phyloP scores from a whole-genome alignment of 2,888 invertebrate genomes.

The Andrena flavipes region DNA sequence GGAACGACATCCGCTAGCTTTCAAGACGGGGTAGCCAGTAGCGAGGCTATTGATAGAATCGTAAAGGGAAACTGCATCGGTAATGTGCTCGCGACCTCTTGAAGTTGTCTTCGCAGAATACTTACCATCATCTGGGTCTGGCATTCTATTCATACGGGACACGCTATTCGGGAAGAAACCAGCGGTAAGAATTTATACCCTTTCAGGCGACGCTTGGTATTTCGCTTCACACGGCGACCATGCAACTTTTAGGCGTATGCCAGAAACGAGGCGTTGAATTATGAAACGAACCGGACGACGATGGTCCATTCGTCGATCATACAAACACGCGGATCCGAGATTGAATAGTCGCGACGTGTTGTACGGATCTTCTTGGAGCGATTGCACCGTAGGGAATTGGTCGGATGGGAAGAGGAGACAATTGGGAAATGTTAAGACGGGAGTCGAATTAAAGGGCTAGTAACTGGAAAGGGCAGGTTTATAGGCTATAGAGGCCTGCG shows the following conservation, averaged over 20 bases:
- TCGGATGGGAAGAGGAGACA: too few species aligned
- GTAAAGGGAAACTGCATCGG: not conserved
- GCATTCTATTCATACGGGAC: not conserved
- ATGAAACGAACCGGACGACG: too few species aligned
- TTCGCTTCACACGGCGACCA: not conserved
- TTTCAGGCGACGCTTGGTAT: conserved; percentile 11
- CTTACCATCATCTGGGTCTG: too few species aligned
- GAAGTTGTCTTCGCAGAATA: not conserved
- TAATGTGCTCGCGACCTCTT: not conserved
- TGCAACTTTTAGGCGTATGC: not conserved
- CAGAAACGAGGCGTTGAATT: too few species aligned
- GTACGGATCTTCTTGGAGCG: too few species aligned
- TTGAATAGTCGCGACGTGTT: too few species aligned
- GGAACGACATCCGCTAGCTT: not conserved
- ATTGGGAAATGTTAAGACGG: too few species aligned
- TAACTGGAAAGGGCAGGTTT: conserved; percentile 13
- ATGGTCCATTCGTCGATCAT: too few species aligned
- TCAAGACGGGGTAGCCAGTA: not conserved
- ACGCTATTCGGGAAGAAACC: not conserved
- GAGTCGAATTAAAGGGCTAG: not conserved
- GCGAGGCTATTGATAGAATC: not conserved
- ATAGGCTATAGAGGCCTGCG: not conserved
- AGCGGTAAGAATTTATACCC: conserved; percentile 23
- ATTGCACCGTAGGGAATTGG: too few species aligned
- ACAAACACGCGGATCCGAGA: too few species aligned